A percentile compares a stretch with the other conserved stretches of the same genome.
phyloP scores from a whole-genome alignment of 2,113 vertebrate genomes.

The Pyrgilauda ruficollis region DNA sequence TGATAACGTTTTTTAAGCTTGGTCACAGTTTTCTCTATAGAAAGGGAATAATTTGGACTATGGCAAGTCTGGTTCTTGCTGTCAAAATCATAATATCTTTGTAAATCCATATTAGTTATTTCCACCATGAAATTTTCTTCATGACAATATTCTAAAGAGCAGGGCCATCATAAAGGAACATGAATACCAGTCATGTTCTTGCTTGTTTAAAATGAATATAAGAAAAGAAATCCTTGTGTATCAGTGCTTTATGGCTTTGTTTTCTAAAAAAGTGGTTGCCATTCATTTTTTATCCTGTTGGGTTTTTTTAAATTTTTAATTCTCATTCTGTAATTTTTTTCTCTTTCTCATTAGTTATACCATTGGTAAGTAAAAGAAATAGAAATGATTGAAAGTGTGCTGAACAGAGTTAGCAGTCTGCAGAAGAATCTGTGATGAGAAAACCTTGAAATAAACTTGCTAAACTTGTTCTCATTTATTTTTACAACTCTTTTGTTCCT shows the following conservation, averaged over 20 bases:
- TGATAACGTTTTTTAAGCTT: not conserved
- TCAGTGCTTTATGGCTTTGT: not conserved
- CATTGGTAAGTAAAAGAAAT: not conserved
- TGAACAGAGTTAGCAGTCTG: not conserved
- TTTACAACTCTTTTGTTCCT: not conserved
- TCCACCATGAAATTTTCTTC: not conserved
- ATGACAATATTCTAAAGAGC: not conserved
- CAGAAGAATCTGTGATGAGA: not conserved
- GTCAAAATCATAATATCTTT: not conserved
- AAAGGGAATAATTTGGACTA: not conserved
- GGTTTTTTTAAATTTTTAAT: not conserved
- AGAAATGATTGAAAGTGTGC: not conserved
- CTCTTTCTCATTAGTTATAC: not conserved
- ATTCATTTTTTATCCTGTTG: not conserved
- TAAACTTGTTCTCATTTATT: not conserved
- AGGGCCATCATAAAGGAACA: fast-evolving
- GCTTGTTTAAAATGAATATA: not conserved
- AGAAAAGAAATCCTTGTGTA: not conserved
- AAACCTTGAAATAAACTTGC: not conserved
- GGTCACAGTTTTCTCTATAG: not conserved
- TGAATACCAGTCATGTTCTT: not conserved
- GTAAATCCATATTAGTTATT: not conserved
- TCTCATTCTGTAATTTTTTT: not conserved
- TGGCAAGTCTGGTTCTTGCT: not conserved
- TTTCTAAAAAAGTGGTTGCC: not conserved